Evolutionary conservation across 2,797 vertebrate genomes (phyloP), one percentile per base, ranked within the genome.

Genomic region (Hoplostethus mediterraneus): DNA sequence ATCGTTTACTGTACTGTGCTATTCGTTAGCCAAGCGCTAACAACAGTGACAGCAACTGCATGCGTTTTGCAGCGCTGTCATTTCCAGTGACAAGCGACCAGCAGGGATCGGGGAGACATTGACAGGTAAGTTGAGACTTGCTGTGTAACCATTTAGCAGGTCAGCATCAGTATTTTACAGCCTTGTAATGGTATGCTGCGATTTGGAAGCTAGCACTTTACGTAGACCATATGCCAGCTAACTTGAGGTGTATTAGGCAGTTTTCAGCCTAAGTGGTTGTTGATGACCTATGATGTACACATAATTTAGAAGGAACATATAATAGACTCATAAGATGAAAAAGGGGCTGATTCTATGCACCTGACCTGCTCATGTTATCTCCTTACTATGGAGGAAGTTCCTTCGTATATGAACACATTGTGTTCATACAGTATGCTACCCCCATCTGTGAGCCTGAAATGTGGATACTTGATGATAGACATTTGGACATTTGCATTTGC

Each of bases 11-110:
- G 64, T 52, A 63, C 5, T 1, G 33, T 63, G 72, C 45, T 80
- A 60, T 51, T 16, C 36, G 68, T 82, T 89, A 90, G 87, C 87
- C 14, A n/a, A 72, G 68, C 84, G 92, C 89, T 92, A 89, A 90
- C 81, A 83, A 87, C 82, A 86, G 56, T 77, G 72, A 77, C 64
- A 60, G 70, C 71, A 59, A 44, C 48, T 84, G 14, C 90, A 88
- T 78, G 90, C 72, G 75, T 61, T 58, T 28, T 1, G n/a, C 13
- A 2, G 0, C 58, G 55, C 71, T 82, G 84, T 82, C 84, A 77
- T 65, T 59, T 63, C 14, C 9, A 77, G 45, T 21, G 68, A 40
- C 67, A 40, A 49, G 6, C 6, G 17, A 63, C 54, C 49, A 13
- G 16, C 28, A 30, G 57, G 10, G 59, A 67, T 42, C 62, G 13